These are phyloP conservation scores for Malaclemys terrapin DNA, from an alignment of 2,113 vertebrate genomes.

Conservation along the genomic window DNA sequence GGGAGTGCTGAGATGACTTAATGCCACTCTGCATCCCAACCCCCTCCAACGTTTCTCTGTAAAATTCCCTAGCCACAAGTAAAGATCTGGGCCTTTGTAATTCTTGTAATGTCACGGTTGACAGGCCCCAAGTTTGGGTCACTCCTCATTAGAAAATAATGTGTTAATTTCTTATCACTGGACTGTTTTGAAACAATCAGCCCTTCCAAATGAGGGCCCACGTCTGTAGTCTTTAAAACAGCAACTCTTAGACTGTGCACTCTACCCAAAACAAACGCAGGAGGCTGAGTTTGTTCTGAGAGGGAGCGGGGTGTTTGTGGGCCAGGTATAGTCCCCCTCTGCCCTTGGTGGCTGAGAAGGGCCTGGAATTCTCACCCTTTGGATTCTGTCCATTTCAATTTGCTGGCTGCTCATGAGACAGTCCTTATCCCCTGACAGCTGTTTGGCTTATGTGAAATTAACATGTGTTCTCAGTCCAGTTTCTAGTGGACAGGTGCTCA, in stretches of 20 bases:
- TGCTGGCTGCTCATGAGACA: conserved; percentile 1
- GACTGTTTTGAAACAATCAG: not conserved
- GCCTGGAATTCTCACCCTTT: conserved; percentile 23
- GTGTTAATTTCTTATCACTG: not conserved
- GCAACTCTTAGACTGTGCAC: not conserved
- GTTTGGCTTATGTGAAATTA: conserved; percentile 31
- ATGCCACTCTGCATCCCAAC: not conserved
- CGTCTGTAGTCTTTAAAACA: not conserved
- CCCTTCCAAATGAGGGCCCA: not conserved
- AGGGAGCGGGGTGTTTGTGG: not conserved
- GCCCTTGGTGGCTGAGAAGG: not conserved
- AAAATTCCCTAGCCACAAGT: not conserved
- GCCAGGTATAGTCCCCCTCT: not conserved
- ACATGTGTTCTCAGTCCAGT: not conserved
- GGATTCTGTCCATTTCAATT: conserved; percentile 21
- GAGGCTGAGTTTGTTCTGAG: not conserved
- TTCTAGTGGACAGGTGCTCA: not conserved
- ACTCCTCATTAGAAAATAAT: not conserved
- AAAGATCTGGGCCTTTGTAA: not conserved
- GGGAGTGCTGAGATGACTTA: not conserved
- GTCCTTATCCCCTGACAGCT: not conserved
- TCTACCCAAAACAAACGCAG: not conserved
- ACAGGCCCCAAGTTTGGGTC: not conserved
- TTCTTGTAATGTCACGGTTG: not conserved
- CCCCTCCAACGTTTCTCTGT: not conserved